phyloP scores from a whole-genome alignment of 2,797 vertebrate species.

The Setipinna tenuifilis region DNA sequence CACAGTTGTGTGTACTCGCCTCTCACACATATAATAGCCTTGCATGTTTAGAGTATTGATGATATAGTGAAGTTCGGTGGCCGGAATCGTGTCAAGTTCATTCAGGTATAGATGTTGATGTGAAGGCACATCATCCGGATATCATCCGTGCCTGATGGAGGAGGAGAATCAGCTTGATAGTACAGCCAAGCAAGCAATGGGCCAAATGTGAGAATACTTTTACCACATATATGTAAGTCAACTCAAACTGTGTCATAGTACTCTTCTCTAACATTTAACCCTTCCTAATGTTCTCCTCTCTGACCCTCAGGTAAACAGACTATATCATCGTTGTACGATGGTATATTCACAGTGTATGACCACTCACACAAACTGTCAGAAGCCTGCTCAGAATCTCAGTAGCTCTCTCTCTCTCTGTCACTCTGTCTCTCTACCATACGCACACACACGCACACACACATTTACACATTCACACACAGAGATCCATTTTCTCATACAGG shows the following conservation, averaged over 20 bases:
- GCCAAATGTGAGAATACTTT: too few species aligned
- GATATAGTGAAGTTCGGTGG: background rate
- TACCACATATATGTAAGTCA: too few species aligned
- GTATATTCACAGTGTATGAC: too few species aligned
- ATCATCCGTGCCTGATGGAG: too few species aligned
- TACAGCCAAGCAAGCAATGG: too few species aligned
- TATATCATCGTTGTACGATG: too few species aligned
- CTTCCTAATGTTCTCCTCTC: background rate
- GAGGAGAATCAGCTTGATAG: too few species aligned
- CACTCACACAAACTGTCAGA: background rate
- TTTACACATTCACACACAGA: background rate
- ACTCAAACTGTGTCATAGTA: too few species aligned
- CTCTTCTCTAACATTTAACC: background rate
- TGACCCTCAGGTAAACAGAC: background rate
- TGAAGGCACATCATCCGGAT: background rate
- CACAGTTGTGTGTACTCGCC: background rate
- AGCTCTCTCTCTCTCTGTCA: background rate
- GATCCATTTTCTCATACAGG: background rate
- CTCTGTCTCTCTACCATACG: too few species aligned
- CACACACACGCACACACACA: background rate
- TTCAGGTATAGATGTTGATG: background rate
- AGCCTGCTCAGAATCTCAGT: background rate
- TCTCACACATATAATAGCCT: background rate
- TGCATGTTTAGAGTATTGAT: background rate
- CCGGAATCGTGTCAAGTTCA: background rate